A percentile compares a stretch with the other conserved stretches of the same genome.
Evolutionary conservation across 2,888 invertebrate species (phyloP).

Genomic region (Melieria picta): DNA sequence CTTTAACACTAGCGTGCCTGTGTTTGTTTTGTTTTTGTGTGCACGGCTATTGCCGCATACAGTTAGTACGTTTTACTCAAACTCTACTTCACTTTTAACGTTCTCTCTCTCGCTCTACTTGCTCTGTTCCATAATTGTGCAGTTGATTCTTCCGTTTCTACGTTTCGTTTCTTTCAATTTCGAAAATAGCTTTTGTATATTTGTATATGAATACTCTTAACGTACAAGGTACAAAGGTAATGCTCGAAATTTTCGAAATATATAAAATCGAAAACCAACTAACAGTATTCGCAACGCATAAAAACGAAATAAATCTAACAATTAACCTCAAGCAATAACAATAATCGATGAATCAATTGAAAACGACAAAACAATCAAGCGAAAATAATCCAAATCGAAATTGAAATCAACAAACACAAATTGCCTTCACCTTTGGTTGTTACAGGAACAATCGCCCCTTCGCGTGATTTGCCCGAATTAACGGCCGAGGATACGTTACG

Average conservation of each 20-base stretch:
- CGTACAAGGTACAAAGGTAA: constrained; percentile 48
- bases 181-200: constrained; percentile 50
- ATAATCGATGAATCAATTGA: neutral
- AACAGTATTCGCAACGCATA: no score
- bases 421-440: constrained; percentile 67
- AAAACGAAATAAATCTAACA: no score
- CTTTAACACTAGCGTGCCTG: no score
- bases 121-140: no score
- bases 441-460: constrained; percentile 95
- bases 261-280: constrained; percentile 20
- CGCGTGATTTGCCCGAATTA: constrained; percentile 82
- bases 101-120: no score
- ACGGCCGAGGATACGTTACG: constrained; percentile 85
- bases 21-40: no score
- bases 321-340: no score
- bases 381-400: constrained; percentile 40
- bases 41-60: no score
- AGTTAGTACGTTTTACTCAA: no score
- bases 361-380: constrained; percentile 37
- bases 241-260: constrained; percentile 42
- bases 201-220: constrained; percentile 52
- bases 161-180: neutral
- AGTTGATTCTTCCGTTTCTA: no score
- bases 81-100: no score
- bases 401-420: constrained; percentile 28